Percentiles rank a stretch among this genome's conserved stretches.
Evolutionary conservation across 2,888 invertebrate genomes (phyloP).

Genomic region (Ophion ellenae): DNA sequence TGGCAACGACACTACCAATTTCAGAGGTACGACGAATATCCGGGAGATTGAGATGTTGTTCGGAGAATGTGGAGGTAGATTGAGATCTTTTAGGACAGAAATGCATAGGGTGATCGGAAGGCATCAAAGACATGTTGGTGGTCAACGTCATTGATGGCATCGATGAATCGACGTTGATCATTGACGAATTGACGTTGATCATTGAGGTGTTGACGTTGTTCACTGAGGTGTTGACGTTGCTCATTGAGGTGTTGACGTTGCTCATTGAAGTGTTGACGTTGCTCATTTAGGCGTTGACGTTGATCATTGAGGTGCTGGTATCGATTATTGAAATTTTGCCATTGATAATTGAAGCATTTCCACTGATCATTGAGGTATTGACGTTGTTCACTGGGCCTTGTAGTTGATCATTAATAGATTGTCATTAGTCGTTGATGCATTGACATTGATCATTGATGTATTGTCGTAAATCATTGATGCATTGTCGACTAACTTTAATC

Average conservation of each 20-base stretch:
- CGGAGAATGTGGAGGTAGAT: neutral
- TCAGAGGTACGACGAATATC: slow-evolving; percentile 9
- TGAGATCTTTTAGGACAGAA: neutral
- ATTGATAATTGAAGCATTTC: too few species aligned
- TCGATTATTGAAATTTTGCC: neutral
- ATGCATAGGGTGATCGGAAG: neutral
- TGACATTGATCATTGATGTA: too few species aligned
- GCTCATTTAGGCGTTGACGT: too few species aligned
- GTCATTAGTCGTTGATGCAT: too few species aligned
- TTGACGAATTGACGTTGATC: too few species aligned
- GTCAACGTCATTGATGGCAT: neutral
- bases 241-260: neutral
- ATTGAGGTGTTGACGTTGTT: too few species aligned
- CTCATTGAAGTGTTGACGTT: too few species aligned
- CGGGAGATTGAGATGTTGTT: slow-evolving; percentile 12
- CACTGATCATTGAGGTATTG: too few species aligned
- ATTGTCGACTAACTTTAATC: too few species aligned
- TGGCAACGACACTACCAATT: neutral
- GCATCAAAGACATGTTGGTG: neutral
- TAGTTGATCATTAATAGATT: too few species aligned
- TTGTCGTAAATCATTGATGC: too few species aligned
- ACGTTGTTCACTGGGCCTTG: too few species aligned
- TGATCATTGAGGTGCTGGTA: neutral
- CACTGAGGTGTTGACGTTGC: neutral
- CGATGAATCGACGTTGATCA: neutral